phyloP scores from a whole-genome alignment of 2,113 vertebrate genomes.

The Callopanchax toddi region DNA sequence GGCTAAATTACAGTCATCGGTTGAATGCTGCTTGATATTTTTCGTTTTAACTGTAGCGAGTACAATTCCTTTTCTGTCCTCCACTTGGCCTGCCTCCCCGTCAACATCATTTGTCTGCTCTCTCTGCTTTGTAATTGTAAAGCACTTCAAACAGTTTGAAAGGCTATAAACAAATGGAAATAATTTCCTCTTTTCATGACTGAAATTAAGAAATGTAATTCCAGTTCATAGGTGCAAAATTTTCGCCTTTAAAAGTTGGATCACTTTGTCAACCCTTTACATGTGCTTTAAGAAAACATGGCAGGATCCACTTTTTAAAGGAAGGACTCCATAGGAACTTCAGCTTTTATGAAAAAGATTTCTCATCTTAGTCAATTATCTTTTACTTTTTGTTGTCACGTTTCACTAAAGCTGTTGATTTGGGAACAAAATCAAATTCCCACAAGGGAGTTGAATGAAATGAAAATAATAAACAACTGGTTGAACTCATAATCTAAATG shows the following conservation, averaged over 20 bases:
- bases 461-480: too few species aligned
- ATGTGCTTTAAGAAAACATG: not conserved
- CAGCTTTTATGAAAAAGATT: too few species aligned
- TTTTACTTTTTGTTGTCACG: too few species aligned
- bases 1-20: slow-evolving; percentile 68
- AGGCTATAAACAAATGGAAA: slow-evolving; percentile 58
- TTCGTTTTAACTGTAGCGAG: slow-evolving; percentile 50
- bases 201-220: slow-evolving; percentile 41
- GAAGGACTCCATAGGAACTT: too few species aligned
- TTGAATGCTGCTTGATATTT: slow-evolving; percentile 67
- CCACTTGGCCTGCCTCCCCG: slow-evolving; percentile 57
- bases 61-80: slow-evolving; percentile 59
- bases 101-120: slow-evolving; percentile 66
- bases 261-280: not conserved
- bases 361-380: too few species aligned
- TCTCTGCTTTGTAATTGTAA: slow-evolving; percentile 65
- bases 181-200: slow-evolving; percentile 26
- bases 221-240: slow-evolving; percentile 2
- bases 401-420: too few species aligned
- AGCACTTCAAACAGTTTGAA: slow-evolving; percentile 60
- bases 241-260: slow-evolving; percentile 20
- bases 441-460: too few species aligned
- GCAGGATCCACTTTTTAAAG: not conserved
- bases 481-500: too few species aligned
- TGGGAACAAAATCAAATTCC: too few species aligned